These are phyloP conservation scores for Aphrophora alni DNA, from an alignment of 2,888 invertebrate genomes.

Conservation along the genomic window DNA sequence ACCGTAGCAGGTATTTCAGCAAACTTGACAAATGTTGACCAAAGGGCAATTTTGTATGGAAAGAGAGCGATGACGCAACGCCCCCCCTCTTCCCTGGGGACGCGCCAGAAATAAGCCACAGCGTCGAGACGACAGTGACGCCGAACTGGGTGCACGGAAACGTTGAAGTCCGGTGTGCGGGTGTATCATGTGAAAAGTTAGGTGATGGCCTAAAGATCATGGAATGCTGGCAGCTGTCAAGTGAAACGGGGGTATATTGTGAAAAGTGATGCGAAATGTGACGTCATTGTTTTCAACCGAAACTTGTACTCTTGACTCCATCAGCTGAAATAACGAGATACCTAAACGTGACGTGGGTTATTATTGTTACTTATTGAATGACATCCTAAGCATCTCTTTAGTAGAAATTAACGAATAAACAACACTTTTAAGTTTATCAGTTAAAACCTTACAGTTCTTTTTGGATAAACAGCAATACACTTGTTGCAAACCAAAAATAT, in stretches of 20 bases:
- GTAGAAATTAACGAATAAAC: too few relatives aligned
- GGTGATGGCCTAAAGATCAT: too few relatives aligned
- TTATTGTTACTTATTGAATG: too few relatives aligned
- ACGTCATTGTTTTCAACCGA: neutral
- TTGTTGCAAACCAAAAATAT: too few relatives aligned
- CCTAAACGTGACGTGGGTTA: too few relatives aligned
- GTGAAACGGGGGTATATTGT: neutral
- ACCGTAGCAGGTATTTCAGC: neutral
- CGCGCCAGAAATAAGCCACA: neutral
- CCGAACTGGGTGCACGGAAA: constrained; percentile 1
- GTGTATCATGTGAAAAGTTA: neutral
- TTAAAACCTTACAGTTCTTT: too few relatives aligned
- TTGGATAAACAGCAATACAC: too few relatives aligned
- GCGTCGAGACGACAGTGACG: neutral
- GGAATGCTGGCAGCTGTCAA: too few relatives aligned
- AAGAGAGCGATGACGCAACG: neutral
- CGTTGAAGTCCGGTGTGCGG: neutral
- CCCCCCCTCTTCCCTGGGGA: neutral
- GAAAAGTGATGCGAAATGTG: neutral
- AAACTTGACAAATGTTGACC: neutral
- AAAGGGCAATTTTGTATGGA: neutral
- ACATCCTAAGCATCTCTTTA: too few relatives aligned
- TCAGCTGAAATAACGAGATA: neutral
- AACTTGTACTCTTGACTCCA: neutral
- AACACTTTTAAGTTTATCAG: too few relatives aligned